Conservation (phyloP, 2,113 vertebrate species). For the Atlantisia rogersi region DNA sequence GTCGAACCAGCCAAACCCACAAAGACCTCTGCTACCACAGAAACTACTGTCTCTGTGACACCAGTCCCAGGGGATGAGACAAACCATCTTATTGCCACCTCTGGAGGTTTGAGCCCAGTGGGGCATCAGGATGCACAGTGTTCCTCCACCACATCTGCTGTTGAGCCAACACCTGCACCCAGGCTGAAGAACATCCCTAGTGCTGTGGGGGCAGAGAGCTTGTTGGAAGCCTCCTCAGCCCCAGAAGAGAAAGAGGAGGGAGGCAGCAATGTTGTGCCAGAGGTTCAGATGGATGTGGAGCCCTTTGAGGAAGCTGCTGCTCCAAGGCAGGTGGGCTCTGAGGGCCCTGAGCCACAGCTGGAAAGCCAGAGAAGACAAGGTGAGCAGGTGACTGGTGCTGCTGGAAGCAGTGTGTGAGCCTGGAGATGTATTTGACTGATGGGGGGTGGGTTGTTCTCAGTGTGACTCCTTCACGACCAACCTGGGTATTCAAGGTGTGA, state of each 20-base stretch:
- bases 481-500: not conserved
- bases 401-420: not conserved
- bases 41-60: not conserved
- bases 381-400: not conserved
- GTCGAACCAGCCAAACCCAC: not conserved
- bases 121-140: not conserved
- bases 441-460: not conserved
- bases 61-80: not conserved
- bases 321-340: not conserved
- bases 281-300: not conserved
- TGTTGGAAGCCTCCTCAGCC: not conserved
- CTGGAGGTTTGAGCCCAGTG: not conserved
- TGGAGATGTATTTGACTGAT: not conserved
- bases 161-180: not conserved
- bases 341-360: not conserved
- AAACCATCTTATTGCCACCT: not conserved
- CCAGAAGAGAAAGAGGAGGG: not conserved
- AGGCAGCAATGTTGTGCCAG: not conserved
- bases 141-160: not conserved
- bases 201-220: not conserved
- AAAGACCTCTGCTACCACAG: not conserved
- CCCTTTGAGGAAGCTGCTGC: not conserved
- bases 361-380: slow-evolving; percentile 7
- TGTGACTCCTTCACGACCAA: not conserved
- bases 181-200: not conserved